Evolutionary conservation across 2,797 vertebrate species (phyloP), one percentile per base, ranked within the genome.

Genomic region (Pelodytes ibericus): DNA sequence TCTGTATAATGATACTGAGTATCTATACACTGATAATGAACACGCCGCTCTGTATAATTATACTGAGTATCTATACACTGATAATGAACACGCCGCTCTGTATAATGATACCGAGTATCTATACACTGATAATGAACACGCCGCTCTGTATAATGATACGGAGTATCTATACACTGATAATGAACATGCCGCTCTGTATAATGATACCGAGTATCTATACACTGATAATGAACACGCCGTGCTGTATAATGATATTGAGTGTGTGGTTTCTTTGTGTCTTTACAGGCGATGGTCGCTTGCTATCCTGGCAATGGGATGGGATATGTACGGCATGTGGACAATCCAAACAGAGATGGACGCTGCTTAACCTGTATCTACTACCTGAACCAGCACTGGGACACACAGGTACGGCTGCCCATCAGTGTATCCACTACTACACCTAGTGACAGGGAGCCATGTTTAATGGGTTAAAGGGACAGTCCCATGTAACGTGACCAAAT

Each of bases 301-400:
- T 97, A 96, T 82, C 95, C 96, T 20, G 95, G 95, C 69, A 94
- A 92, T 1, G 95, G 95, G 36, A 89, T 94, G 53, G 94, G 95
- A 39, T 97, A 97, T 2, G 93, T 97, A 82, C 92, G 95, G 74
- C 96, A 97, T 26, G 95, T 97, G 62, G 96, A 97, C 89, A 97
- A 97, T 85, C 96, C 96, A 2, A 95, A 95, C 0, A 89, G 94
- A 3, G 95, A 97, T 5, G 95, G 95, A 24, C 95, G 96, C 86
- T 96, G 95, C 84, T 93, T 97, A 88, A 97, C 96, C 1, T 97
- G 95, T 75, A 97, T 97, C 86, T 97, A 97, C 90, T 97, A 97
- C 88, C 95, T 96, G 61, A 96, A 96, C 89, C 94, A 94, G 86
- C 87, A 95, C 89, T 97, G 96, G 96, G 94, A 97, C 47, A 90